A percentile compares a stretch with the other conserved stretches of the same genome.
Conservation (phyloP, 2,113 vertebrate genomes). For the Paramormyrops kingsleyae region DNA sequence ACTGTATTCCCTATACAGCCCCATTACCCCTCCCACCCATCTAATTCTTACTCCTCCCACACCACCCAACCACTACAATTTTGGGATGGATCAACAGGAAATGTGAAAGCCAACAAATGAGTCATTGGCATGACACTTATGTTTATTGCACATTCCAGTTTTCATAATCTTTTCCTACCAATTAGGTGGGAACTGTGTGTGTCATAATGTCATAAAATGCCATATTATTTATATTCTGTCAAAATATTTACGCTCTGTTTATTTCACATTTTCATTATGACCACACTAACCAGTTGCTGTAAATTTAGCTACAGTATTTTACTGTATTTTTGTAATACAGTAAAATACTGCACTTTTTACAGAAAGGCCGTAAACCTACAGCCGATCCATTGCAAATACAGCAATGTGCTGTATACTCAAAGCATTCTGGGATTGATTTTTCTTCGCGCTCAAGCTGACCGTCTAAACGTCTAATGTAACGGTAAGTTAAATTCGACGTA, state of each 20-base stretch:
- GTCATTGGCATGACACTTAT: neutral
- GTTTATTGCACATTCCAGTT: neutral
- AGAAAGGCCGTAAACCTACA: no score
- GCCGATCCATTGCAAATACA: no score
- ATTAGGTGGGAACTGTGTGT: neutral
- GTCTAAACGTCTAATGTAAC: no score
- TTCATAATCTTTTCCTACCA: neutral
- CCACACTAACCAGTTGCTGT: no score
- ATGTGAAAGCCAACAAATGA: neutral
- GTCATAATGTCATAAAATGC: neutral
- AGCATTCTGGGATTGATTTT: no score
- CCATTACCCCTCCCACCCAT: neutral
- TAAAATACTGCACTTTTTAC: no score
- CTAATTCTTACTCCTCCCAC: neutral
- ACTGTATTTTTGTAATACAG: no score
- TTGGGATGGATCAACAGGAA: neutral
- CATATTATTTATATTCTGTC: neutral
- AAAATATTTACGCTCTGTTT: neutral
- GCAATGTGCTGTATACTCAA: no score
- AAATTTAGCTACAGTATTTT: no score
- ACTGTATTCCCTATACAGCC: neutral
- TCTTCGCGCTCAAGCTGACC: no score
- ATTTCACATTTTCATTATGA: neutral
- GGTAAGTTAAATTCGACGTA: no score
- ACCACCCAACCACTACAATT: neutral